phyloP scores from a whole-genome alignment of 2,888 invertebrate species.

The Thecocarcelia acutangulata region DNA sequence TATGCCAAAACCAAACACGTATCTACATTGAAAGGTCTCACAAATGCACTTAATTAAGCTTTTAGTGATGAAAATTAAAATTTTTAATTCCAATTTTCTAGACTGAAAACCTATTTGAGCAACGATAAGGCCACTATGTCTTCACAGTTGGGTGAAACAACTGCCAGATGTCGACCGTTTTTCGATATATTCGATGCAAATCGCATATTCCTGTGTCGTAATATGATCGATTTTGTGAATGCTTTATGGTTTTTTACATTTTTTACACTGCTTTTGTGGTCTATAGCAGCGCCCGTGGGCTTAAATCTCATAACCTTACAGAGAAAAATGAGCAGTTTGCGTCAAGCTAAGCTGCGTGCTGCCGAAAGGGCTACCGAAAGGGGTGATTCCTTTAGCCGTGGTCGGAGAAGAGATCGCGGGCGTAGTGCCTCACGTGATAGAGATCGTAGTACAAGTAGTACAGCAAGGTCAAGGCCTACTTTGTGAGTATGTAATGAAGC shows the following conservation, averaged over 20 bases:
- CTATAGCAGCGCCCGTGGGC: constrained; percentile 84
- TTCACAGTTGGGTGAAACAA: constrained; percentile 84
- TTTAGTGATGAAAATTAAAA: not conserved
- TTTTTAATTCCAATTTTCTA: constrained; percentile 70
- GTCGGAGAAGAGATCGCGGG: constrained; percentile 70
- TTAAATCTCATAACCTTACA: constrained; percentile 83
- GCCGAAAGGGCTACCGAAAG: constrained; percentile 70
- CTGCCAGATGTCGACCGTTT: constrained; percentile 87
- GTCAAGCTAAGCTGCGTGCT: constrained; percentile 71
- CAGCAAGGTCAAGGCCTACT: constrained; percentile 70
- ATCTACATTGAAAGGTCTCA: constrained; percentile 78
- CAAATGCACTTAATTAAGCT: not conserved
- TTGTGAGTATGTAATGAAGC: constrained; percentile 73
- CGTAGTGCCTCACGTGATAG: constrained; percentile 58
- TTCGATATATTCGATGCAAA: constrained; percentile 87
- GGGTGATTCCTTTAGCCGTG: constrained; percentile 56
- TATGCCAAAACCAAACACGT: constrained; percentile 85
- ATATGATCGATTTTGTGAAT: constrained; percentile 82
- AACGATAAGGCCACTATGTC: constrained; percentile 87
- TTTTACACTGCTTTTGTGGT: constrained; percentile 84
- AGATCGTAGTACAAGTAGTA: constrained; percentile 75
- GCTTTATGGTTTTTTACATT: constrained; percentile 87
- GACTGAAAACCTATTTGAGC: constrained; percentile 85
- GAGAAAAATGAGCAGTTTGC: constrained; percentile 75
- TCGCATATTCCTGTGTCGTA: constrained; percentile 82